Conservation (phyloP, 2,113 vertebrate species). For the Alces alces region DNA sequence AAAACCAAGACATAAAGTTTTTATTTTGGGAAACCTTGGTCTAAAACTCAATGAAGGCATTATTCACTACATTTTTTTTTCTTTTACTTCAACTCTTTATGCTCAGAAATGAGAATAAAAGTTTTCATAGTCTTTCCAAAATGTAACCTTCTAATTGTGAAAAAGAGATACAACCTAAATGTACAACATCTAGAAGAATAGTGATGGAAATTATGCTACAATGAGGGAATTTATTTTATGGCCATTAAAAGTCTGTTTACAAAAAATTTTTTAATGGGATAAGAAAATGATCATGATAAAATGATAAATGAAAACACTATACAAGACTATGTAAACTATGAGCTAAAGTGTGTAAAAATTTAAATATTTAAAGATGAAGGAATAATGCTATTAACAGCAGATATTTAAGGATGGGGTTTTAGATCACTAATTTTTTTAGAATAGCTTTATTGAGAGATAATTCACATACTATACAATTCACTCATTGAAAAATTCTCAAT, state of each 20-base stretch:
- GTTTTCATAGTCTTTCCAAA: constrained; percentile 5
- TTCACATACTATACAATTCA: not conserved
- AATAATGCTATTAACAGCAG: constrained; percentile 23
- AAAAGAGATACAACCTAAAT: not conserved
- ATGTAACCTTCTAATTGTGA: not conserved
- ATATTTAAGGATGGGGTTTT: constrained; percentile 12
- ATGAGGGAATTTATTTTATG: constrained; percentile 1
- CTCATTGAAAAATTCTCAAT: not conserved
- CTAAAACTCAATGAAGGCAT: constrained; percentile 23
- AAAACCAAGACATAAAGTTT: constrained; percentile 8
- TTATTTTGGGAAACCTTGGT: not conserved
- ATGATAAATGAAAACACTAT: not conserved
- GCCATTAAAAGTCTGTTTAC: not conserved
- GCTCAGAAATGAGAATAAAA: not conserved
- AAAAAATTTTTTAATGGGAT: not conserved
- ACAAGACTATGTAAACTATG: not conserved
- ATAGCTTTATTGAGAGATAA: not conserved
- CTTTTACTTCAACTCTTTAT: not conserved
- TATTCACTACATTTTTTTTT: not conserved
- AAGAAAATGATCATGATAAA: constrained; percentile 25
- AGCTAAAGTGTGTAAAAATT: not conserved
- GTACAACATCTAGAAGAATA: not conserved
- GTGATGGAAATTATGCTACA: not conserved
- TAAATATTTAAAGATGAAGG: constrained; percentile 25
- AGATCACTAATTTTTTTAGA: not conserved